Conservation (phyloP, 2,113 vertebrate genomes). For the Catagonus wagneri region DNA sequence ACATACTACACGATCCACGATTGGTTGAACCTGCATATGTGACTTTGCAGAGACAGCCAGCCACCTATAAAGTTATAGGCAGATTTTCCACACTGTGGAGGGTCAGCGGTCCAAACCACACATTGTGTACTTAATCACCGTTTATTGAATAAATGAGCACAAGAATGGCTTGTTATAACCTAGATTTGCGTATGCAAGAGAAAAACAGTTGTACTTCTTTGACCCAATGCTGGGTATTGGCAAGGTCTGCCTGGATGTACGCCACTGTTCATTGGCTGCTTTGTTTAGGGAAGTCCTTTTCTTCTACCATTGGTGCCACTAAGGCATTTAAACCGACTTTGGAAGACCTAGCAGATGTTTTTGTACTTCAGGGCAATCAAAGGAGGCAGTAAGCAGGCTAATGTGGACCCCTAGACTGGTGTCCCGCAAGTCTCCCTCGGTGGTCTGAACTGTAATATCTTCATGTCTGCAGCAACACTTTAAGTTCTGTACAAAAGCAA, state of each 20-base stretch:
- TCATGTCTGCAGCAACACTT: slow-evolving; percentile 66
- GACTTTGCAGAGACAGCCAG: neutral
- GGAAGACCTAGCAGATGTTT: slow-evolving; percentile 45
- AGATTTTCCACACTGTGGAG: neutral
- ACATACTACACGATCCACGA: neutral
- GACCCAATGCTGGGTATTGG: neutral
- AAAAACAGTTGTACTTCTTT: neutral
- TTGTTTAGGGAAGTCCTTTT: neutral
- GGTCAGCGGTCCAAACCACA: too few species aligned
- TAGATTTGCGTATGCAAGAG: neutral
- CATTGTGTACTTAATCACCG: neutral
- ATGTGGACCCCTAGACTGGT: slow-evolving; percentile 68
- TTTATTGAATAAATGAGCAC: neutral
- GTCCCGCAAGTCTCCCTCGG: slow-evolving; percentile 64
- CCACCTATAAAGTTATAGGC: neutral
- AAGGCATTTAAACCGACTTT: slow-evolving; percentile 33
- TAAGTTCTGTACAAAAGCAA: slow-evolving; percentile 71
- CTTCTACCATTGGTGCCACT: neutral
- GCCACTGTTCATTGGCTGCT: neutral
- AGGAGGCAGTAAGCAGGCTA: slow-evolving; percentile 66
- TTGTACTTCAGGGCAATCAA: slow-evolving; percentile 75
- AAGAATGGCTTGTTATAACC: neutral
- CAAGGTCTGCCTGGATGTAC: neutral
- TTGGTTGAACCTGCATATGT: neutral
- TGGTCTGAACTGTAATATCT: slow-evolving; percentile 67